Conservation (phyloP, 1,140 invertebrate genomes). For the Marisa cornuarietis region DNA sequence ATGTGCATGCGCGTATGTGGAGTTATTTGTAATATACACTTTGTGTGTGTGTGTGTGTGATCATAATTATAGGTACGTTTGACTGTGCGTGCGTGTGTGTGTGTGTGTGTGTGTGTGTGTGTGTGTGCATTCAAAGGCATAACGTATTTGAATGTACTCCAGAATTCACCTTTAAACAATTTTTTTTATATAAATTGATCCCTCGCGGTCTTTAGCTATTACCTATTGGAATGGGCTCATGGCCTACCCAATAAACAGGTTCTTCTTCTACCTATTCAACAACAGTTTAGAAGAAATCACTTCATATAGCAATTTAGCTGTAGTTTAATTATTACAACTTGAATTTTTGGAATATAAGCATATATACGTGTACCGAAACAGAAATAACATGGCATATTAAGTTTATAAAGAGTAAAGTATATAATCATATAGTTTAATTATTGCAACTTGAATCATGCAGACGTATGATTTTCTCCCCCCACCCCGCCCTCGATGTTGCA, state of each 20-base stretch:
- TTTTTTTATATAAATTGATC: too few relatives aligned
- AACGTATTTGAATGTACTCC: background rate
- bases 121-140: background rate
- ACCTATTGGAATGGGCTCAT: too few relatives aligned
- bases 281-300: background rate
- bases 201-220: too few relatives aligned
- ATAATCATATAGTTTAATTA: too few relatives aligned
- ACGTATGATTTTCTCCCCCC: too few relatives aligned
- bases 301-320: background rate
- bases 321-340: background rate
- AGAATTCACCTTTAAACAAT: background rate
- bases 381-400: too few relatives aligned
- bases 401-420: too few relatives aligned
- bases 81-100: too few relatives aligned
- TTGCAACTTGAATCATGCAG: too few relatives aligned
- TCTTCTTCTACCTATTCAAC: background rate
- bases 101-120: background rate
- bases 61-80: background rate
- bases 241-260: too few relatives aligned
- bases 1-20: background rate
- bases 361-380: background rate
- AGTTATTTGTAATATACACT: background rate
- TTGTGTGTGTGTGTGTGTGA: background rate
- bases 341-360: background rate
- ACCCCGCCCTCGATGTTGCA: too few relatives aligned